Evolutionary conservation across 2,797 vertebrate species (phyloP), one percentile per base, ranked within the genome.

Genomic region (Enteromius fasciolatus): DNA sequence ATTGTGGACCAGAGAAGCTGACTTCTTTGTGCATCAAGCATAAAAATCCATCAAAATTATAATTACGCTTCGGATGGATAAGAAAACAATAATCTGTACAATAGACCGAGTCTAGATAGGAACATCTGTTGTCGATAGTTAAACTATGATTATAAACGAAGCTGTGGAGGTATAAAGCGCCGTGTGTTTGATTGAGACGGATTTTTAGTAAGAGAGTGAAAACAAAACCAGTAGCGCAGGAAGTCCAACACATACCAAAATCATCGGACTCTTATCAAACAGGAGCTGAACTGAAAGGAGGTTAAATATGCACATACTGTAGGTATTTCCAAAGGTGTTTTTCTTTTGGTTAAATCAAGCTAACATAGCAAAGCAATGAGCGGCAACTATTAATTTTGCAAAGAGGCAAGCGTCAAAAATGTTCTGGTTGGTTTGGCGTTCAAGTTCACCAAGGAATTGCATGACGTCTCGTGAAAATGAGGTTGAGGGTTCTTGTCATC

Each of bases 81-180:
- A 39, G 52, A 77, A 83, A 77, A 83, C 52, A 77, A 83, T 83
- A 61, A 46, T 9, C 25, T 0, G 4, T 68, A 48, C 66, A 28
- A 52, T 77, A 59, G 81, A 69, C 25, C 5, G 10, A 67, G 52
- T 61, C 61, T 75, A 75, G 52, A 76, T 46, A 25, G 54, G 48
- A 86, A 75, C 77, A 66, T 77, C 85, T 86, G 81, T 72, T 76
- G 28, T 63, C 36, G 46, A 81, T 68, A 59, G 57, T 77, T 67
- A 67, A n/a, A 63, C 52, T 76, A 28, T 61, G 23, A 76, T 44
- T 76, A 54, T 59, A 76, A 76, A 80, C 76, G 46, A 44, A 69
- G 23, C 69, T 68, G 41, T 78, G 61, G 52, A 70, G 50, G 50
- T 39, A 36, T 46, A 44, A 67, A 44, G 39, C 59, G 15, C 46